Conservation (phyloP, 1,140 invertebrate genomes). For the Polypedilum vanderplanki region DNA sequence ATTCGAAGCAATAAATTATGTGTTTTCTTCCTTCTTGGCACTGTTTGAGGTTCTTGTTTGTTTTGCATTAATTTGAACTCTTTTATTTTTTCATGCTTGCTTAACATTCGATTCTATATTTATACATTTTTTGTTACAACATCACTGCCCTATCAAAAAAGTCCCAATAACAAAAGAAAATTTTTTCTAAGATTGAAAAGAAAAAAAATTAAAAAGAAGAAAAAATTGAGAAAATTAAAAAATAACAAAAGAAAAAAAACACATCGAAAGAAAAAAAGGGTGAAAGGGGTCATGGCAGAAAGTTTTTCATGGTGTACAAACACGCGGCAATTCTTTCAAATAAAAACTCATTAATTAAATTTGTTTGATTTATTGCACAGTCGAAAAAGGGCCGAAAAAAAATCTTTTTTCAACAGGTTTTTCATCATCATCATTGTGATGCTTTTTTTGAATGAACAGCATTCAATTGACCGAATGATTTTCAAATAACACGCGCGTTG, state of each 20-base stretch:
- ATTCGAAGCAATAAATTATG: conserved; percentile 26
- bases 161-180: too few species aligned
- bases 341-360: conserved; percentile 26
- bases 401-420: conserved; percentile 15
- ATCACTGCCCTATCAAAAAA: too few species aligned
- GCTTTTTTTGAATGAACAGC: not conserved
- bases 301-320: not conserved
- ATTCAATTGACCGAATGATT: conserved; percentile 12
- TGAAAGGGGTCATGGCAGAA: not conserved
- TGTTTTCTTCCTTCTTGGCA: not conserved
- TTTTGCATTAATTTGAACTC: not conserved
- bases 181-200: too few species aligned
- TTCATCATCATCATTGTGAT: conserved; percentile 17
- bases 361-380: conserved; percentile 26
- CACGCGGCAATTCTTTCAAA: not conserved
- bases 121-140: not conserved
- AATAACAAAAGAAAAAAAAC: not conserved
- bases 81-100: not conserved
- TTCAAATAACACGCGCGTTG: not conserved
- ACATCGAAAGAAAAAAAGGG: not conserved
- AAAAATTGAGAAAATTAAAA: conserved; percentile 14
- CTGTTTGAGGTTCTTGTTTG: not conserved
- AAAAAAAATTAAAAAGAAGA: not conserved
- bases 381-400: conserved; percentile 15
- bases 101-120: not conserved